Base-by-base conservation (phyloP, 2,888 invertebrate genomes). In the Apotomis capreana region DNA sequence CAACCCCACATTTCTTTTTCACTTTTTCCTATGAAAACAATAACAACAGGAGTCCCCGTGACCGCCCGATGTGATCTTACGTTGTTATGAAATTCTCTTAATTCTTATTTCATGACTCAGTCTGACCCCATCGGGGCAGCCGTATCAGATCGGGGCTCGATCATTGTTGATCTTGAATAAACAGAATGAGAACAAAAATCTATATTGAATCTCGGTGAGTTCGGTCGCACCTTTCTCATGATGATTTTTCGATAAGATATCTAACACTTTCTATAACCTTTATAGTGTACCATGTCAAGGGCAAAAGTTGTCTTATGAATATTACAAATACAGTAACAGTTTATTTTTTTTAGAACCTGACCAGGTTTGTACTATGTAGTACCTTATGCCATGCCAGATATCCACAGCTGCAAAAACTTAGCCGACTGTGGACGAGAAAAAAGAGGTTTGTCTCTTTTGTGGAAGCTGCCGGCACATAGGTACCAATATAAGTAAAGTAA, bases 21-120 rank as follows among this genome's bases (percentile, higher is more conserved):
- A 70, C 73, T 74, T 76, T 78, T 75, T 74, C 72, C 75, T 37
- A n/a, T 51, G 4, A 5, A 44, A 62, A 71, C 71, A 68, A 68
- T 75, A 75, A 74, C 75, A 77, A 49, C 73, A 69, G 65, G 69
- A 61, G 55, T 58, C n/a, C 55, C 46, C 65, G 61, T 61, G 15
- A 60, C 13, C 55, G 79, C 76, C 78, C 79, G 73, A 77, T 77
- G 75, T 73, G 77, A 79, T 76, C 77, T 77, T 76, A 79, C 78
- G 83, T 84, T 83, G 85, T 87, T 84, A 83, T 80, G 81, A 83
- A 83, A 84, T 86, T 84, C 83, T 84, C 82, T 84, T 84, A 83
- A 86, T 85, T 86, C 86, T 85, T 84, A 85, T 88, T 89, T 87
- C 88, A 87, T 87, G 88, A 88, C 85, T 86, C 76, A 77, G 76